A percentile compares a stretch with the other conserved stretches of the same genome.
These are phyloP conservation scores for Neomorphus geoffroyi DNA, from an alignment of 2,797 vertebrate genomes.

Conservation along the genomic window DNA sequence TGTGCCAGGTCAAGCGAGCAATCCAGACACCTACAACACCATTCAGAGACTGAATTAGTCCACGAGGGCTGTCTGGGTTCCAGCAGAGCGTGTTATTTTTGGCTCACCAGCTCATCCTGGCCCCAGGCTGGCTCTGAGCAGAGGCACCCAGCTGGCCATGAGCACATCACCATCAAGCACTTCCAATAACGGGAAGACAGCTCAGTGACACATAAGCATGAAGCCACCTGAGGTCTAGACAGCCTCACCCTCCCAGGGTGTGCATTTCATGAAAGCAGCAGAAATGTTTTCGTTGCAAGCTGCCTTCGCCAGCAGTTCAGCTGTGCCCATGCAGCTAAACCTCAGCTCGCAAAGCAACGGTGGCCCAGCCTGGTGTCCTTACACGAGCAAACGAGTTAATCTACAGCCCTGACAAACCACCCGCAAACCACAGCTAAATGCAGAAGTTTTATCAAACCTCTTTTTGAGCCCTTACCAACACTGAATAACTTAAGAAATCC, in stretches of 20 bases:
- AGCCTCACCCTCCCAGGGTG: neutral
- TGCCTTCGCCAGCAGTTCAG: neutral
- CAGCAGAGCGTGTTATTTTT: neutral
- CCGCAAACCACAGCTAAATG: neutral
- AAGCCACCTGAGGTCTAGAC: conserved; percentile 29
- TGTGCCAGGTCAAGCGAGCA: neutral
- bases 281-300: neutral
- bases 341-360: neutral
- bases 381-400: neutral
- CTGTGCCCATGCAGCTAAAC: neutral
- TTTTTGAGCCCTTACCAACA: neutral
- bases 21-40: neutral
- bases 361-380: neutral
- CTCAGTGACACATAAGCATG: neutral
- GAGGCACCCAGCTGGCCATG: neutral
- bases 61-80: neutral
- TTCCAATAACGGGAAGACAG: accelerated
- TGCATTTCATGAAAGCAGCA: neutral
- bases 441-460: neutral
- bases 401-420: neutral
- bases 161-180: accelerated
- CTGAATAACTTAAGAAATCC: neutral
- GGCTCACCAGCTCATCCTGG: accelerated
- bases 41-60: neutral
- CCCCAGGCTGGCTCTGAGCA: neutral